A percentile compares a stretch with the other conserved stretches of the same genome.
phyloP scores from a whole-genome alignment of 2,797 vertebrate genomes.

The Petrocephalus schoutedeni region DNA sequence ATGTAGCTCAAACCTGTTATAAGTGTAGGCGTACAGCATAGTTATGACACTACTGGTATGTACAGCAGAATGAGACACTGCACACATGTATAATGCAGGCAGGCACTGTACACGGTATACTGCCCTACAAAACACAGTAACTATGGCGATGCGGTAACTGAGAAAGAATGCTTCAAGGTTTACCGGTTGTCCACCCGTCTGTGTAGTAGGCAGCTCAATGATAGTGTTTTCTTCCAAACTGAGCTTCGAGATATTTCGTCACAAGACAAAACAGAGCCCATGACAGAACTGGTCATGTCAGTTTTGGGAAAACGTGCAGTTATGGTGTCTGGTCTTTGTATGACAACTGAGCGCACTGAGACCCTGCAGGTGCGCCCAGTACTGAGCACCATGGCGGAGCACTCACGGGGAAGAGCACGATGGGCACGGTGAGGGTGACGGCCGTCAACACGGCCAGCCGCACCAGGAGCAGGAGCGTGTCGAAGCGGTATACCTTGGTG shows the following conservation, averaged over 20 bases:
- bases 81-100: background rate
- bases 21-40: background rate
- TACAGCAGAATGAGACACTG: background rate
- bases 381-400: background rate
- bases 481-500: constrained; percentile 85
- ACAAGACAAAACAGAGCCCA: background rate
- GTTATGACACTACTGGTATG: background rate
- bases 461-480: constrained; percentile 78
- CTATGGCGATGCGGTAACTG: background rate
- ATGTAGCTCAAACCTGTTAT: background rate
- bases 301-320: no score
- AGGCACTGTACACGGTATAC: background rate
- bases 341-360: background rate
- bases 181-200: background rate
- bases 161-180: background rate
- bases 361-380: background rate
- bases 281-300: background rate
- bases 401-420: constrained; percentile 96
- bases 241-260: background rate
- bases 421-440: constrained; percentile 88
- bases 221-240: background rate
- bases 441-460: constrained; percentile 90
- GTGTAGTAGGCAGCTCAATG: background rate
- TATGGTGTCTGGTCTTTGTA: background rate
- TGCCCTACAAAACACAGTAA: background rate